Evolutionary conservation across 1,140 invertebrate genomes (phyloP).

Genomic region (Pinna nobilis): DNA sequence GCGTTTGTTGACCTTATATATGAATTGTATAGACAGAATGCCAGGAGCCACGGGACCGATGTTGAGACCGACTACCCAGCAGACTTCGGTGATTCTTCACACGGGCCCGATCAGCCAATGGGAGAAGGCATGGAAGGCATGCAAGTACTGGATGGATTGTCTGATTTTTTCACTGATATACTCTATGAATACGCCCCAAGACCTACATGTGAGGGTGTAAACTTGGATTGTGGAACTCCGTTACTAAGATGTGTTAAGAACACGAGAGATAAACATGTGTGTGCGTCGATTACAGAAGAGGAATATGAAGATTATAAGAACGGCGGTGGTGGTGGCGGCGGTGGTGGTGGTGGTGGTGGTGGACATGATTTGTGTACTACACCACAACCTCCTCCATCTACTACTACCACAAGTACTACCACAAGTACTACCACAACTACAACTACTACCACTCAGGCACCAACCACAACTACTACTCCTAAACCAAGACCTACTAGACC

Average conservation of each 20-base stretch:
- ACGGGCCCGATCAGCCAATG: slow-evolving; percentile 23
- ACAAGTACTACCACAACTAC: background rate
- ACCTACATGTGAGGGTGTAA: slow-evolving; percentile 47
- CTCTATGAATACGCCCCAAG: slow-evolving; percentile 57
- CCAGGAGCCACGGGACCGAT: slow-evolving; percentile 32
- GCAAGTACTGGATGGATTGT: slow-evolving; percentile 49
- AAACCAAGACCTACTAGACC: background rate
- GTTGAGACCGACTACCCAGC: slow-evolving; percentile 47
- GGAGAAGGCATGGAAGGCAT: slow-evolving; percentile 23
- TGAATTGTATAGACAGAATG: slow-evolving; percentile 48
- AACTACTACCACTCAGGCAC: slow-evolving; percentile 3
- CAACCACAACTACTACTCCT: slow-evolving; percentile 10
- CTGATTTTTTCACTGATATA: slow-evolving; percentile 41
- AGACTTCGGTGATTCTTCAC: slow-evolving; percentile 35
- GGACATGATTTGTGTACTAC: too few species aligned
- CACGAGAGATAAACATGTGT: slow-evolving; percentile 14
- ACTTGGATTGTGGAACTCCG: slow-evolving; percentile 53
- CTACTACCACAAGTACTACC: slow-evolving; percentile 16
- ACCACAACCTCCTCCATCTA: background rate
- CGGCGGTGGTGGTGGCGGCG: background rate
- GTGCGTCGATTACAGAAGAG: slow-evolving; percentile 34
- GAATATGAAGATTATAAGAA: slow-evolving; percentile 16
- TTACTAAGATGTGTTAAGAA: slow-evolving; percentile 44
- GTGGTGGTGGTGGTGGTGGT: too few species aligned
- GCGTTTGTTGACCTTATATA: slow-evolving; percentile 52